Base-by-base conservation (phyloP, 2,888 invertebrate species). In the Caenorhabditis doughertyi region DNA sequence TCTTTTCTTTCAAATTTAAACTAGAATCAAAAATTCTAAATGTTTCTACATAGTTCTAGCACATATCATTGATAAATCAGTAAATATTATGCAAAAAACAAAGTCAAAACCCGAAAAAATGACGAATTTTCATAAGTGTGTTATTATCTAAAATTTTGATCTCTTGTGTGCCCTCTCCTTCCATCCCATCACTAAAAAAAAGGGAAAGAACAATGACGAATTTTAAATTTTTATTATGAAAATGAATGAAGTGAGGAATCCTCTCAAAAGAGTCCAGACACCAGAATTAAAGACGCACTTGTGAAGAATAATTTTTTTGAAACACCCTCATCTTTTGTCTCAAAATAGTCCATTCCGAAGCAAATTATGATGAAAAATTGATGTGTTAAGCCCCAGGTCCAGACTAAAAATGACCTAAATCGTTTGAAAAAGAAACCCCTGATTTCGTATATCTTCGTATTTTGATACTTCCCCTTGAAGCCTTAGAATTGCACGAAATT, bases 81-180 rank as follows among this genome's bases (percentile, higher is more conserved):
- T n/a, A 32, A 32, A 32, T 32, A 42, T 16, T 11, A 8, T 42
- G 44, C 7, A 18, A 18, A 18, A 47, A 47, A 47, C 3, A 47
- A 47, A 3, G 18, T 9, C 9, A 9, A 47, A 47, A 47, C 32
- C 49, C 18, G n/a, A 64, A 47, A 18, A 47, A 18, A 47, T 47
- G 44, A 47, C 44, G 44, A 47, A 47, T 47, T 47, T 7, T 13
- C 44, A 39, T 13, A 39, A 39, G 16, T 3, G 18, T 60, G 42
- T 42, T n/a, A 60, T 42, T 60, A 60, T 60, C 60, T n/a, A 5
- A 44, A 60, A 60, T 44, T 60, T 60, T 60, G 42, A 60, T 60
- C 60, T 60, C 27, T 16, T 16, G 21, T 27, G n/a, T 55, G 55
- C 29, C 25, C 55, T 55, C 35, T 32, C 23, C 11, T 23, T 8